Base-by-base conservation (phyloP, 2,888 invertebrate genomes). In the Abrostola triplasia region DNA sequence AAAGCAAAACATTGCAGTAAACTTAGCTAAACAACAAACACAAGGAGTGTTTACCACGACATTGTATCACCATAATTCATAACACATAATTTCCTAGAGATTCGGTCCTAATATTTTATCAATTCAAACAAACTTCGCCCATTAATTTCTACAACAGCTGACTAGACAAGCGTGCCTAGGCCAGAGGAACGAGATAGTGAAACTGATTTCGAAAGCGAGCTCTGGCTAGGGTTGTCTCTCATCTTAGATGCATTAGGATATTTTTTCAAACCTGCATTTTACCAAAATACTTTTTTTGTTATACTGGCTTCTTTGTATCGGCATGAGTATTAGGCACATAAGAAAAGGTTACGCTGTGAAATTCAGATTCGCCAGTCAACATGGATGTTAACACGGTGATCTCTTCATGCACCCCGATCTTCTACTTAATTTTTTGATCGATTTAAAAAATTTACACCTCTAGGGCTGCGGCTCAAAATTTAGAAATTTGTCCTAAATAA, bases 141-240 rank as follows among this genome's bases (percentile, higher is more conserved):
- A 69, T 77, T 79, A 76, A 73, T 76, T 71, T 59, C 57, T 44
- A 70, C 73, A 77, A 59, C 73, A 76, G 65, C 79, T 70, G 77
- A 76, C 67, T 73, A 52, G 62, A 76, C 61, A 54, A 62, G 40
- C 51, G 44, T 57, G 53, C 38, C 36, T 50, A 64, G 36, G 36
- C 37, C 40, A 44, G 47, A 59, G 48, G 59, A 47, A 59, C 55
- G 24, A 58, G 59, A 77, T 69, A 80, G 78, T 75, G 78, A 80
- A 78, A 80, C 76, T 60, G 78, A 77, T 77, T 78, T 78, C 78
- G 78, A 80, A 78, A 78, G 78, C 61, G 65, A 79, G 47, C 59
- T 59, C 36, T 75, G 50, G 51, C 48, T 61, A 47, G 44, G 44
- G 44, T 47, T 47, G 44, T 24, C 44, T 24, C 44, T 8, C n/a